phyloP scores from a whole-genome alignment of 2,888 invertebrate species.

The Chesias legatella region DNA sequence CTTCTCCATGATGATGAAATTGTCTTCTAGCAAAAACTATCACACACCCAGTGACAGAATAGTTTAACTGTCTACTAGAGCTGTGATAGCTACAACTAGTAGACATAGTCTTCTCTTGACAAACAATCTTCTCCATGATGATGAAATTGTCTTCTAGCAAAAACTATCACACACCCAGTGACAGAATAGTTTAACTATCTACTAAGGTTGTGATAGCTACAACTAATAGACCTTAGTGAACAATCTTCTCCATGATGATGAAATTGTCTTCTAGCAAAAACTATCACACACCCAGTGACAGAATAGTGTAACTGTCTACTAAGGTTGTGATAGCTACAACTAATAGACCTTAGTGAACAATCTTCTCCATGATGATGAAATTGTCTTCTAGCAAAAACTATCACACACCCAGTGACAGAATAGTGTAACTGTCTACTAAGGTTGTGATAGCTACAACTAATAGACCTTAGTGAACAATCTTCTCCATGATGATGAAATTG shows the following conservation, averaged over 20 bases:
- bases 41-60: slow-evolving; percentile 26
- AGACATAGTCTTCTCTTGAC: neutral
- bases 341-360: too few relatives aligned
- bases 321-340: slow-evolving; percentile 13
- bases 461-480: too few relatives aligned
- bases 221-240: slow-evolving; percentile 2
- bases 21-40: slow-evolving; percentile 8
- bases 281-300: slow-evolving; percentile 22
- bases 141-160: slow-evolving; percentile 5
- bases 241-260: slow-evolving; percentile 4
- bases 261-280: slow-evolving; percentile 2
- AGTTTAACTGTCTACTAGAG: slow-evolving; percentile 20
- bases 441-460: neutral
- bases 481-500: slow-evolving; percentile 7
- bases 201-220: slow-evolving; percentile 13
- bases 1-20: slow-evolving; percentile 4
- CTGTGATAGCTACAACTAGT: slow-evolving; percentile 12
- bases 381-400: slow-evolving; percentile 14
- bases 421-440: neutral
- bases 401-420: slow-evolving; percentile 2
- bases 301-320: slow-evolving; percentile 17
- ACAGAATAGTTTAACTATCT: slow-evolving; percentile 18
- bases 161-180: slow-evolving; percentile 20
- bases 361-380: too few relatives aligned
- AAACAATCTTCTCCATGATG: neutral